phyloP scores from a whole-genome alignment of 2,888 invertebrate genomes.

The Sarcophaga variegata region DNA sequence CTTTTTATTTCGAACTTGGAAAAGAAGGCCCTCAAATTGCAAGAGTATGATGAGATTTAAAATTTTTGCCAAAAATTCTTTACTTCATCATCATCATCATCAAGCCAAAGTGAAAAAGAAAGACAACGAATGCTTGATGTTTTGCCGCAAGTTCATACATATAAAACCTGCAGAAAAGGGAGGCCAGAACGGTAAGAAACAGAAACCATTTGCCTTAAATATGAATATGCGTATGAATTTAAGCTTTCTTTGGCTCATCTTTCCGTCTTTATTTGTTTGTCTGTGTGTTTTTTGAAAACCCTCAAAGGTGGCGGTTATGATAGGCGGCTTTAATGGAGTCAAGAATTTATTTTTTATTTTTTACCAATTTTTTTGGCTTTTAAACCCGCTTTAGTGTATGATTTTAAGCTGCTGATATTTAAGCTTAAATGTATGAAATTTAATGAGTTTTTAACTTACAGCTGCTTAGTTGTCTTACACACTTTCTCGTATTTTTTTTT shows the following conservation, averaged over 20 bases:
- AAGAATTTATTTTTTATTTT: conserved; percentile 17
- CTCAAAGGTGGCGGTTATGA: conserved; percentile 56
- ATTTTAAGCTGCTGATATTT: conserved; percentile 67
- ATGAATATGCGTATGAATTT: conserved; percentile 36
- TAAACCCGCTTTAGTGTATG: conserved; percentile 40
- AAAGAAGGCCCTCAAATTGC: not conserved
- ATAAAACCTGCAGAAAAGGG: not conserved
- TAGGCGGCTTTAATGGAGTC: conserved; percentile 59
- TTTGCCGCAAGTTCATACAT: conserved; percentile 53
- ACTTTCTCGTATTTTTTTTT: conserved; percentile 9
- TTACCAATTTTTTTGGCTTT: conserved; percentile 6
- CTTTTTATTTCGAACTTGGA: not conserved
- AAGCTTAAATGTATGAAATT: conserved; percentile 64
- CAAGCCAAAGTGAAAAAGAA: too few relatives aligned
- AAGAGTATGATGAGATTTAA: not conserved
- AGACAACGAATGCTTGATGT: conserved; percentile 63
- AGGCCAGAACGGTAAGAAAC: conserved; percentile 14
- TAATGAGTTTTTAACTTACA: conserved; percentile 69
- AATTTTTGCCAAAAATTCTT: conserved; percentile 25
- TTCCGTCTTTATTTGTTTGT: conserved; percentile 19
- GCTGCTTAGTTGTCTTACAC: conserved; percentile 56
- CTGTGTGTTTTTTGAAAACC: conserved; percentile 32
- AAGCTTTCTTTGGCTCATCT: conserved; percentile 37
- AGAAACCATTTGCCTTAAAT: conserved; percentile 40
- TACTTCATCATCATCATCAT: conserved; percentile 28